These are phyloP conservation scores for Syngnathus typhle DNA, from an alignment of 2,113 vertebrate species.

Conservation along the genomic window DNA sequence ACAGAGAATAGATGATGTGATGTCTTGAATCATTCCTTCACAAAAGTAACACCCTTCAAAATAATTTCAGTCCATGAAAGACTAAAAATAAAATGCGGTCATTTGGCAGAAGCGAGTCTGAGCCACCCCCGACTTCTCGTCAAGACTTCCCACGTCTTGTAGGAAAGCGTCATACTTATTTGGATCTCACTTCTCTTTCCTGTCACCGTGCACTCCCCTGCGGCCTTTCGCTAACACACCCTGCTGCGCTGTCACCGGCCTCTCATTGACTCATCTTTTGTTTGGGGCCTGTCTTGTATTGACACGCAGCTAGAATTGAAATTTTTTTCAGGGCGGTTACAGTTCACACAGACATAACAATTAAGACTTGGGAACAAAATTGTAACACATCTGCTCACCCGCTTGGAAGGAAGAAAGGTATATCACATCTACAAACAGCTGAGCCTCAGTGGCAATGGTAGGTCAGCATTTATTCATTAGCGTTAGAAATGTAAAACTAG, in stretches of 20 bases:
- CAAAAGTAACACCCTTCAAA: constrained; percentile 8
- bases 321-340: constrained; percentile 41
- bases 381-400: constrained; percentile 7
- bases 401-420: constrained; percentile 12
- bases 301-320: not conserved
- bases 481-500: too few relatives aligned
- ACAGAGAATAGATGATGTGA: not conserved
- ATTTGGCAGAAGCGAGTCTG: not conserved
- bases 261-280: constrained; percentile 53
- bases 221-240: constrained; percentile 33
- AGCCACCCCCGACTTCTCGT: not conserved
- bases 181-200: not conserved
- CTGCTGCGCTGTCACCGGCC: constrained; percentile 15
- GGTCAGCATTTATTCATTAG: constrained; percentile 20
- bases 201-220: not conserved
- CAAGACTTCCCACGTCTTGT: not conserved
- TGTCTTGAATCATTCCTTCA: constrained; percentile 9
- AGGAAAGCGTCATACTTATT: not conserved
- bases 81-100: not conserved
- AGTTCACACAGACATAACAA: not conserved
- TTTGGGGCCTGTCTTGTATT: not conserved
- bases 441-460: constrained; percentile 43
- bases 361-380: constrained; percentile 12
- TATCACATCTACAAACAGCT: constrained; percentile 1
- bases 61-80: not conserved